A percentile compares a stretch with the other conserved stretches of the same genome.
These are phyloP conservation scores for Ctenosaura bakeri DNA, from an alignment of 2,797 vertebrate species.

Conservation along the genomic window DNA sequence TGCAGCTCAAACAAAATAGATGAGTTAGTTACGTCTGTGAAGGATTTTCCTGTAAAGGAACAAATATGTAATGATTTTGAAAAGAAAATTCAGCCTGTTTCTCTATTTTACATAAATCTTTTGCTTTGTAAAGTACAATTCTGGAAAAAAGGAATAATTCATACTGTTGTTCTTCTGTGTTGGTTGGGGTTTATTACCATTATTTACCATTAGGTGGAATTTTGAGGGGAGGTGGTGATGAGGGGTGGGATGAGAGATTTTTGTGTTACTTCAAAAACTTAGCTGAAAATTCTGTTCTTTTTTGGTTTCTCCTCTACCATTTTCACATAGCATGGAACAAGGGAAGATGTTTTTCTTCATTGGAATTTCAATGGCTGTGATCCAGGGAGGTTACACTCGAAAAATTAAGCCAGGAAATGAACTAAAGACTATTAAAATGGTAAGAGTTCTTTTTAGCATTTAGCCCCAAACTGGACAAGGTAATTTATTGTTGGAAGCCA, in stretches of 20 bases:
- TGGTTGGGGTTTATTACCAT: not conserved
- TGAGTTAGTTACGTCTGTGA: not conserved
- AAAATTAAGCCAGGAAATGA: constrained; percentile 91
- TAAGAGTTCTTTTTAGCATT: constrained; percentile 70
- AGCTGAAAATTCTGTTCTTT: not conserved
- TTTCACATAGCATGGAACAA: constrained; percentile 90
- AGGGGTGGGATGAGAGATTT: not conserved
- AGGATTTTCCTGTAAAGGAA: not conserved
- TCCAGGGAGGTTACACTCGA: constrained; percentile 94
- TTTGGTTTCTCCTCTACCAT: constrained; percentile 22
- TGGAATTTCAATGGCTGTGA: constrained; percentile 93
- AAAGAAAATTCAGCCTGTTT: not conserved
- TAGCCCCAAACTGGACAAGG: no score
- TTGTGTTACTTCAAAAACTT: not conserved
- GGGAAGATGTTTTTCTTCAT: constrained; percentile 99
- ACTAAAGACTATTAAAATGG: constrained; percentile 86
- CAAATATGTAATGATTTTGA: not conserved
- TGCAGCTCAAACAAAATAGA: not conserved
- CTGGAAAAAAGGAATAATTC: not conserved
- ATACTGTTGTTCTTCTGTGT: not conserved
- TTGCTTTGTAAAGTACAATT: not conserved
- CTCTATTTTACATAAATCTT: not conserved
- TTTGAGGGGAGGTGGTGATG: not conserved
- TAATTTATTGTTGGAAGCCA: no score
- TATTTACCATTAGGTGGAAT: not conserved